A percentile compares a stretch with the other conserved stretches of the same genome.
Conservation (phyloP, 2,797 vertebrate species). For the Benthosema pterotum region DNA sequence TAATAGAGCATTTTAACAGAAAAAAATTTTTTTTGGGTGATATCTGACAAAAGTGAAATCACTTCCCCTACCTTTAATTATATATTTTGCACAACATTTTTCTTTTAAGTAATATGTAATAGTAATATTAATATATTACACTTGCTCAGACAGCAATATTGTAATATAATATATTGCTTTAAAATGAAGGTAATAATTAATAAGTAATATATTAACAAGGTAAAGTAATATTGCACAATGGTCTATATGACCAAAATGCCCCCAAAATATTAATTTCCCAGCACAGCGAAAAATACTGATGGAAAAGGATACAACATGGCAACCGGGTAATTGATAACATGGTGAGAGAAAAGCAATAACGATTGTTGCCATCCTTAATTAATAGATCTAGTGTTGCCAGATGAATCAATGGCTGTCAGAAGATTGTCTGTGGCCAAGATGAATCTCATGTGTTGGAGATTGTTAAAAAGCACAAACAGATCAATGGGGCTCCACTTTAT, state of each 20-base stretch:
- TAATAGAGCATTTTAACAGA: no score
- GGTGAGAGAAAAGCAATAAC: conserved; percentile 34
- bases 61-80: no score
- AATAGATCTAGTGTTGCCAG: conserved; percentile 71
- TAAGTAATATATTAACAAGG: no score
- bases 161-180: no score
- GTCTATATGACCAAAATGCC: not conserved
- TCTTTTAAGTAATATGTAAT: no score
- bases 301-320: conserved; percentile 9
- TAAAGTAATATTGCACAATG: conserved; percentile 1
- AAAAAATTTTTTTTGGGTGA: no score
- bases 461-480: conserved; percentile 80
- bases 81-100: no score
- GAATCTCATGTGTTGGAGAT: conserved; percentile 76
- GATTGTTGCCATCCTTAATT: conserved; percentile 64
- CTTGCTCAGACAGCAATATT: no score
- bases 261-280: conserved; percentile 31
- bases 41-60: no score
- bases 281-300: conserved; percentile 20
- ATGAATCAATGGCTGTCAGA: conserved; percentile 75
- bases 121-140: no score
- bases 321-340: conserved; percentile 33
- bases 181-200: no score
- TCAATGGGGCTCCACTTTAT: conserved; percentile 76
- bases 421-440: conserved; percentile 64